A percentile compares a stretch with the other conserved stretches of the same genome.
These are phyloP conservation scores for Nothoprocta perdicaria DNA, from an alignment of 2,113 vertebrate genomes.

Conservation along the genomic window DNA sequence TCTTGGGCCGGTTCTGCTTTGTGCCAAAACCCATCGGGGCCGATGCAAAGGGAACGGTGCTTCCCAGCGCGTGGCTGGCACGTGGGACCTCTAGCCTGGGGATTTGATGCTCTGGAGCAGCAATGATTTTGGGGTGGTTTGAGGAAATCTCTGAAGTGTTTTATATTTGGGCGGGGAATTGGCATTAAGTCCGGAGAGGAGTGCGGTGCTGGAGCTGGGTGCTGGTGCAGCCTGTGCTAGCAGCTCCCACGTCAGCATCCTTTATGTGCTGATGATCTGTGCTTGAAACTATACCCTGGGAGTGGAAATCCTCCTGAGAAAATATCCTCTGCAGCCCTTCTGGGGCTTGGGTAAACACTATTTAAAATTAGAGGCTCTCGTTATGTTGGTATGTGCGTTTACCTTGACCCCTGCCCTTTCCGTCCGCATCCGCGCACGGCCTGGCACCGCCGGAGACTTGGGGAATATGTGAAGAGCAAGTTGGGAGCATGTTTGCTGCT, in stretches of 20 bases:
- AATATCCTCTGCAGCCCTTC: slow-evolving; percentile 40
- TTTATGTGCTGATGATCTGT: slow-evolving; percentile 51
- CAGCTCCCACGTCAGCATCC: slow-evolving; percentile 52
- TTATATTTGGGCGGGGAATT: background rate
- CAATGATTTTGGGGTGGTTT: background rate
- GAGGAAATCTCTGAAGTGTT: background rate
- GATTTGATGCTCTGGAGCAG: slow-evolving; percentile 15
- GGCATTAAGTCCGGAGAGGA: background rate
- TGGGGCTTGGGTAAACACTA: slow-evolving; percentile 50
- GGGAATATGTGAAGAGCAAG: background rate
- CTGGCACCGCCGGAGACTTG: background rate
- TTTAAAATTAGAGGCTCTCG: slow-evolving; percentile 61
- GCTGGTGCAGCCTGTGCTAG: background rate
- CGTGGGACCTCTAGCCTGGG: background rate
- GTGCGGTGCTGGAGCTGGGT: accelerated
- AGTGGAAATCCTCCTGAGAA: slow-evolving; percentile 41
- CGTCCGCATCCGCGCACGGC: background rate
- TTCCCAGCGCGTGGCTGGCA: background rate
- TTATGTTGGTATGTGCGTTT: slow-evolving; percentile 55
- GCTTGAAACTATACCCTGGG: slow-evolving; percentile 57
- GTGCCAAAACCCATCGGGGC: background rate
- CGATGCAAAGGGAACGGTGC: background rate
- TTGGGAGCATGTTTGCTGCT: background rate
- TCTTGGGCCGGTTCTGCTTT: too few relatives aligned
- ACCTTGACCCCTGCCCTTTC: slow-evolving; percentile 48